Evolutionary conservation across 2,113 vertebrate species (phyloP).

Genomic region (Sinocyclocheilus anshuiensis): DNA sequence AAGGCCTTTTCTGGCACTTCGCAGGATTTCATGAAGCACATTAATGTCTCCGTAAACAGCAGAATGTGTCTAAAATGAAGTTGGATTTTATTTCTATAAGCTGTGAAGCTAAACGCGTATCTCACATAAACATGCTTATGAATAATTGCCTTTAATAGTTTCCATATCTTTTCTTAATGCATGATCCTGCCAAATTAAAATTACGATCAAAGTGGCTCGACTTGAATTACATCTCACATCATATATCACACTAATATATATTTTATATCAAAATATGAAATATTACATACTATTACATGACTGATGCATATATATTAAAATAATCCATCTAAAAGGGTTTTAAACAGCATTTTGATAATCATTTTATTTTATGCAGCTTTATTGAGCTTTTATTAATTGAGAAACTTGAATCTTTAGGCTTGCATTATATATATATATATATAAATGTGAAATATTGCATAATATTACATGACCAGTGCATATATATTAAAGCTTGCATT

Average conservation of each 20-base stretch:
- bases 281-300: neutral
- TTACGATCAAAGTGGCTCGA: neutral
- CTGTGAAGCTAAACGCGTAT: neutral
- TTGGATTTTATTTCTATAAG: neutral
- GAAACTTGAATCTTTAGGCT: too few relatives aligned
- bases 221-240: neutral
- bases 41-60: neutral
- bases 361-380: too few relatives aligned
- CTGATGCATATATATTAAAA: too few relatives aligned
- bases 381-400: too few relatives aligned
- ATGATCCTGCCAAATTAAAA: neutral
- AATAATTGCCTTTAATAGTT: neutral
- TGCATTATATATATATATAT: neutral
- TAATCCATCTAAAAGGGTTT: too few relatives aligned
- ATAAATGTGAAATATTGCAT: neutral
- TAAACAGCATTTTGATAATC: too few relatives aligned
- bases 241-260: neutral
- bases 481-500: neutral
- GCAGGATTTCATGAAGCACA: neutral
- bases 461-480: too few relatives aligned
- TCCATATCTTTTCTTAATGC: neutral
- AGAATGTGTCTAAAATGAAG: neutral
- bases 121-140: neutral
- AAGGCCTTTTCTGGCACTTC: neutral
- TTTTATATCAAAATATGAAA: neutral